Conservation (phyloP, 2,797 vertebrate species). For the Psittacula derbiana region DNA sequence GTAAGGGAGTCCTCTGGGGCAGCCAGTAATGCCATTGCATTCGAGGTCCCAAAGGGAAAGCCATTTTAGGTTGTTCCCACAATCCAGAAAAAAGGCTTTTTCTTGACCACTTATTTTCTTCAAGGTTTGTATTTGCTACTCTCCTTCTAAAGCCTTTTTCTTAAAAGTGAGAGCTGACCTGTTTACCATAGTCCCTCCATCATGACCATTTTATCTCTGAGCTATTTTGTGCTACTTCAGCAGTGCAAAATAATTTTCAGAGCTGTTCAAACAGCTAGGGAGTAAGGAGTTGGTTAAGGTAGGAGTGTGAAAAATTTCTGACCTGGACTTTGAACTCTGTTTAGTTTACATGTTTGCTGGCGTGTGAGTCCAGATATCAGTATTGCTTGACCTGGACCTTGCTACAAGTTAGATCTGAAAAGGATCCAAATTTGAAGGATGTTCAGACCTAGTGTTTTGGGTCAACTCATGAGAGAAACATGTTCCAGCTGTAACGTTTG, state of each 20-base stretch:
- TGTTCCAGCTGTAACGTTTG: neutral
- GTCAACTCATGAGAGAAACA: neutral
- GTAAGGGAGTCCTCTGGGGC: neutral
- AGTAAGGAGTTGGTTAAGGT: neutral
- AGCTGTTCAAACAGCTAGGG: neutral
- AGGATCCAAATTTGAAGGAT: neutral
- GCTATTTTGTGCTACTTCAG: neutral
- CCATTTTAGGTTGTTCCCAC: neutral
- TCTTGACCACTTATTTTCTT: neutral
- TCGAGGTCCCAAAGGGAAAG: conserved; percentile 9
- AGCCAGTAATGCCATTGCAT: neutral
- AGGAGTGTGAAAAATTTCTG: neutral
- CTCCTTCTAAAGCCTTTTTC: neutral
- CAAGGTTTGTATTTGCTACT: neutral
- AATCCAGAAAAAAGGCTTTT: neutral
- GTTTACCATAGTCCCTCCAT: neutral
- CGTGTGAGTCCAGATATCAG: neutral
- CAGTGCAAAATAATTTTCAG: neutral
- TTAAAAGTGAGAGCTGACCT: neutral
- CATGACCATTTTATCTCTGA: neutral
- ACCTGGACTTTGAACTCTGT: neutral
- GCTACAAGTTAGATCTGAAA: neutral
- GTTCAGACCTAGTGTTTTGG: neutral
- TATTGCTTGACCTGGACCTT: neutral
- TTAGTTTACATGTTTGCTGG: neutral